Conservation (phyloP, 2,888 invertebrate genomes). For the Abrostola triplasia region DNA sequence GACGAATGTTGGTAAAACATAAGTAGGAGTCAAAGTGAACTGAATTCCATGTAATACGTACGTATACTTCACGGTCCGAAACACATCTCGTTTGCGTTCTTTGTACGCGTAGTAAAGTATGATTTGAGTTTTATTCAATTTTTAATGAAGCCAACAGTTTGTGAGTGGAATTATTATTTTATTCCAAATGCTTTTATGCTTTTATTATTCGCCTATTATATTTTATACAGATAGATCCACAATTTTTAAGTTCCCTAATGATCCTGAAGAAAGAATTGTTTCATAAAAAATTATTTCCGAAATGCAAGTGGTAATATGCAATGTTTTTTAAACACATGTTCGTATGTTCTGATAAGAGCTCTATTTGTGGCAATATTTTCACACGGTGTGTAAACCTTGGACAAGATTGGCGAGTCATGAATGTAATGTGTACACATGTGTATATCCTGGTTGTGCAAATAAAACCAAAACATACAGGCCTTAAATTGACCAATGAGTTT, state of each 20-base stretch:
- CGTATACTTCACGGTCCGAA: conserved; percentile 1
- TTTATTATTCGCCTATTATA: too few species aligned
- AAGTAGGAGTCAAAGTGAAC: conserved; percentile 2
- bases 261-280: neutral
- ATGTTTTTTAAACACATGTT: conserved; percentile 16
- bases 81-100: conserved; percentile 3
- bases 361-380: conserved; percentile 38
- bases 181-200: neutral
- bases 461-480: conserved; percentile 24
- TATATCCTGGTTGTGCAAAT: conserved; percentile 40
- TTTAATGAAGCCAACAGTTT: neutral
- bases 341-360: conserved; percentile 24
- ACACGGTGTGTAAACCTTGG: conserved; percentile 37
- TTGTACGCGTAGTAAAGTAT: conserved; percentile 3
- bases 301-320: conserved; percentile 9
- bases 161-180: neutral
- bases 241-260: neutral
- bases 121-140: conserved; percentile 1
- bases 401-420: conserved; percentile 35
- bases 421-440: conserved; percentile 25
- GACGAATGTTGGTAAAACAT: neutral
- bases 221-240: neutral
- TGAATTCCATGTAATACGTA: conserved; percentile 5
- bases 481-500: conserved; percentile 8
- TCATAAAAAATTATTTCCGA: neutral